These are phyloP conservation scores for Phallusia fumigata DNA, from an alignment of 23 tunicate species.

Conservation along the genomic window DNA sequence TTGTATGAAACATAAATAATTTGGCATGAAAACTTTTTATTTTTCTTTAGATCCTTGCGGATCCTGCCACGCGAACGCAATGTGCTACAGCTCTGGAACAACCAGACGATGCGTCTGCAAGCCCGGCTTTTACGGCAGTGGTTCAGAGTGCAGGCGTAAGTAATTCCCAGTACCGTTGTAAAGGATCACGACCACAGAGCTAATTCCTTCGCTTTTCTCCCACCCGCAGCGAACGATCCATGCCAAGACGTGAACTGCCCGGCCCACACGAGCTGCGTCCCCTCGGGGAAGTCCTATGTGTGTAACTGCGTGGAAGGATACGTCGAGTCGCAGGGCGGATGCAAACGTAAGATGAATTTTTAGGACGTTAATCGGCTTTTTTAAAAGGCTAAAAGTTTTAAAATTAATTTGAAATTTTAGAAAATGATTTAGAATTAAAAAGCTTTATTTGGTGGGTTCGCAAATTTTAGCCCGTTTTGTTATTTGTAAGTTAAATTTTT, in stretches of 20 bases:
- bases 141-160: background rate
- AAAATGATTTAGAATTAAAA: no score
- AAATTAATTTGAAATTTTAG: no score
- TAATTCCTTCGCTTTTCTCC: background rate
- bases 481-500: no score
- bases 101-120: background rate
- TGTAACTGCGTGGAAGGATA: background rate
- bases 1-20: background rate
- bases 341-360: background rate
- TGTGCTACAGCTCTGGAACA: background rate
- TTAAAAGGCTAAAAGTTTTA: no score
- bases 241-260: background rate
- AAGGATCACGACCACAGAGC: background rate
- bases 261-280: background rate
- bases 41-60: background rate
- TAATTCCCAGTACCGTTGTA: background rate
- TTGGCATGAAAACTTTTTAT: background rate
- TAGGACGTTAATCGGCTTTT: no score
- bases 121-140: constrained; percentile 7
- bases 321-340: background rate
- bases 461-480: no score
- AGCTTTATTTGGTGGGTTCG: no score
- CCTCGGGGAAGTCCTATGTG: background rate
- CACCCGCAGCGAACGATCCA: background rate
- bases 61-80: constrained; percentile 8